Percentiles rank a stretch among this genome's conserved stretches.
Evolutionary conservation across 2,113 vertebrate species (phyloP).

Genomic region (Sigmodon hispidus): DNA sequence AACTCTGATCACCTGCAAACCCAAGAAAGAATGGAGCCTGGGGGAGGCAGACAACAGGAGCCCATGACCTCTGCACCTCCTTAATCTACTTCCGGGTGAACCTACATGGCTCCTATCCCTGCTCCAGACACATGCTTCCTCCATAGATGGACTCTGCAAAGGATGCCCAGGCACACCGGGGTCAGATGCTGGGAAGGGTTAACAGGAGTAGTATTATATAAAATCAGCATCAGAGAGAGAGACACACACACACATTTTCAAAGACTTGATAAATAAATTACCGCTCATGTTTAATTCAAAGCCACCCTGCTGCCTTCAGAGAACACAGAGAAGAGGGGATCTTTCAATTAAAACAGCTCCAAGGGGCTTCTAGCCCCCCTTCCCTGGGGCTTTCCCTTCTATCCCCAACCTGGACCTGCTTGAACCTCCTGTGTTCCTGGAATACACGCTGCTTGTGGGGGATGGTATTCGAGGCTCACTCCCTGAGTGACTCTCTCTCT

Average conservation of each 20-base stretch:
- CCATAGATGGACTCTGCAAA: rapidly evolving
- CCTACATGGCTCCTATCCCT: neutral
- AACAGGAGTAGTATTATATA: slow-evolving; percentile 16
- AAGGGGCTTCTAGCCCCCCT: slow-evolving; percentile 50
- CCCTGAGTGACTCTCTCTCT: neutral
- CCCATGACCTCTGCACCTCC: neutral
- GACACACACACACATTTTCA: slow-evolving; percentile 71
- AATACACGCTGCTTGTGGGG: neutral
- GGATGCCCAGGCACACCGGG: neutral
- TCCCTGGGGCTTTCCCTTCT: neutral
- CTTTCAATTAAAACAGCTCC: slow-evolving; percentile 77
- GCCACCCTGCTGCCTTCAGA: slow-evolving; percentile 67
- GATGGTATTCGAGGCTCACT: neutral
- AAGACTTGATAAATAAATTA: slow-evolving; percentile 87
- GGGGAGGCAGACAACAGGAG: neutral
- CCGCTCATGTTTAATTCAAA: slow-evolving; percentile 86
- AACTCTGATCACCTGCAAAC: neutral
- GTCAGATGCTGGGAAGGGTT: slow-evolving; percentile 60
- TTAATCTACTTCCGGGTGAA: neutral
- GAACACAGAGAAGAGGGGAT: slow-evolving; percentile 65
- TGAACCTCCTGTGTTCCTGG: rapidly evolving
- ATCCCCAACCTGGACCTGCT: neutral
- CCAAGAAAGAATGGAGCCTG: no score
- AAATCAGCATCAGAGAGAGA: slow-evolving; percentile 25
- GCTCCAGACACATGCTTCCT: neutral